Conservation (phyloP, 37 sponge, comb jelly and placozoan species). For the Halisarca cf. caerulea region DNA sequence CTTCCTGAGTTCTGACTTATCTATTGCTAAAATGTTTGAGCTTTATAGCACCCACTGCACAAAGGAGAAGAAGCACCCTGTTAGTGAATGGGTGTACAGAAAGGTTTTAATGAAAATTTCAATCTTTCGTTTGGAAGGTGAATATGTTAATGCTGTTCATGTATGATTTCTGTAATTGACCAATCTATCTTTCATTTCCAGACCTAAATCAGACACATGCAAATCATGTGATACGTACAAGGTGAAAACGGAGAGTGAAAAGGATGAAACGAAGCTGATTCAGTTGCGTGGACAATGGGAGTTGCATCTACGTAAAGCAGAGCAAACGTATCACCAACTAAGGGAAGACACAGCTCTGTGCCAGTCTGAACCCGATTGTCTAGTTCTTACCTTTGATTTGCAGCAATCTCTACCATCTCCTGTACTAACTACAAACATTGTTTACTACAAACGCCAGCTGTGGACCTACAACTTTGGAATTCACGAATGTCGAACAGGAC, state of each 20-base stretch:
- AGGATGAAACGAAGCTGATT: background rate
- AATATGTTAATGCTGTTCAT: background rate
- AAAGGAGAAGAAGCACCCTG: slow-evolving; percentile 36
- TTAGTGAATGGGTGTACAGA: slow-evolving; percentile 53
- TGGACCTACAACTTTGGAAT: slow-evolving; percentile 52
- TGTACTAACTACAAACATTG: slow-evolving; percentile 29
- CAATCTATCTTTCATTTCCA: background rate
- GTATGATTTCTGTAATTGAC: background rate
- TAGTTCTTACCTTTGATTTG: slow-evolving; percentile 46
- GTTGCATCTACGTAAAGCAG: slow-evolving; percentile 34
- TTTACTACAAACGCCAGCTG: slow-evolving; percentile 50
- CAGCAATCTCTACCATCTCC: slow-evolving; percentile 56
- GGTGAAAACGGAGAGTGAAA: background rate
- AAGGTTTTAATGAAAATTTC: slow-evolving; percentile 59
- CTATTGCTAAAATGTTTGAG: slow-evolving; percentile 38
- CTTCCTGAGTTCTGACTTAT: slow-evolving; percentile 4
- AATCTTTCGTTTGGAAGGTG: slow-evolving; percentile 51
- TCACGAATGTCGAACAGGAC: slow-evolving; percentile 20
- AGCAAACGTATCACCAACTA: slow-evolving; percentile 38
- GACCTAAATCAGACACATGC: slow-evolving; percentile 34
- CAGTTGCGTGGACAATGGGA: slow-evolving; percentile 22
- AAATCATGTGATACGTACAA: slow-evolving; percentile 32
- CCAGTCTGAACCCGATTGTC: background rate
- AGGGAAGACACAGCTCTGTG: slow-evolving; percentile 22
- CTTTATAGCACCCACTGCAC: slow-evolving; percentile 3